phyloP scores from a whole-genome alignment of 2,888 invertebrate genomes.

The Apoda limacodes region DNA sequence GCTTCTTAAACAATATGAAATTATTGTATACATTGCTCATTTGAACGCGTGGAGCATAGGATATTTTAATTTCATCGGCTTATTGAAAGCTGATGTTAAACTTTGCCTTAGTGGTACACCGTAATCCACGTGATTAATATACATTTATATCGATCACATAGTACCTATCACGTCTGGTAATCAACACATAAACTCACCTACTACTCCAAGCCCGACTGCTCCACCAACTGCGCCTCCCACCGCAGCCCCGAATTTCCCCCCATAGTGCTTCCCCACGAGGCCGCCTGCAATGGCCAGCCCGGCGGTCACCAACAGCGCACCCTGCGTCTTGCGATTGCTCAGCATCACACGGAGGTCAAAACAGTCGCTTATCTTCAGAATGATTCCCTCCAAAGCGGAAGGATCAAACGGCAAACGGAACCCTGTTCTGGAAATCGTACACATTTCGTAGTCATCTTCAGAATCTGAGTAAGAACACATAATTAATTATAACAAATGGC shows the following conservation, averaged over 20 bases:
- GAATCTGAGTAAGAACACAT: slow-evolving; percentile 25
- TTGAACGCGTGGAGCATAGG: too few relatives aligned
- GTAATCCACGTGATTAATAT: too few relatives aligned
- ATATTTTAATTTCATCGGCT: too few relatives aligned
- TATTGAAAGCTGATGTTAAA: too few relatives aligned
- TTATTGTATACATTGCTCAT: too few relatives aligned
- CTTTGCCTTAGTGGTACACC: too few relatives aligned
- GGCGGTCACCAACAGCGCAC: slow-evolving; percentile 40
- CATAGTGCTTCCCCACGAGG: slow-evolving; percentile 49
- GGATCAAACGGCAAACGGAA: slow-evolving; percentile 40
- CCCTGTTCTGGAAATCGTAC: slow-evolving; percentile 21
- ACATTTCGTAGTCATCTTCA: slow-evolving; percentile 29
- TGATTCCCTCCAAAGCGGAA: slow-evolving; percentile 39
- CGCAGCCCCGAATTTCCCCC: slow-evolving; percentile 48
- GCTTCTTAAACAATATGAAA: too few relatives aligned
- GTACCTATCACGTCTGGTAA: too few relatives aligned
- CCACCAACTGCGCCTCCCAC: slow-evolving; percentile 54
- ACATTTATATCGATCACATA: too few relatives aligned
- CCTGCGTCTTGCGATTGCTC: slow-evolving; percentile 29
- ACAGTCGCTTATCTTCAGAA: slow-evolving; percentile 41
- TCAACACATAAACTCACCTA: too few relatives aligned
- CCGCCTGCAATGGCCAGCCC: slow-evolving; percentile 49
- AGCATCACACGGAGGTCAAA: slow-evolving; percentile 49
- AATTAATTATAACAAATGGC: too few relatives aligned
- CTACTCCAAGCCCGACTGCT: slow-evolving; percentile 48